Evolutionary conservation across 2,888 invertebrate genomes (phyloP).

Genomic region (Tinea semifulvella): DNA sequence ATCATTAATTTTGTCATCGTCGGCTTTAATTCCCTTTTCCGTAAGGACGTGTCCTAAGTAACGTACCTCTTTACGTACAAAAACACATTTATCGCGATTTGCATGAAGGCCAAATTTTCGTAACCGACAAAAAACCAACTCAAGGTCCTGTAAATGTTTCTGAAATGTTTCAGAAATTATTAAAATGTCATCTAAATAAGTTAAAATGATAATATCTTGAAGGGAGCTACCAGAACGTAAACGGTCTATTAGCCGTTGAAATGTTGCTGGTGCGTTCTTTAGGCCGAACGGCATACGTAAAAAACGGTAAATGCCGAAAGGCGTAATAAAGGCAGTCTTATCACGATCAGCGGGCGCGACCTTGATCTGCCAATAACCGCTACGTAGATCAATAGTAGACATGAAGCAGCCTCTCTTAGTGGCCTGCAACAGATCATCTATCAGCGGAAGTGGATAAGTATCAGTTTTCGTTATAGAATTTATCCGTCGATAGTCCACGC

Average conservation of each 20-base stretch:
- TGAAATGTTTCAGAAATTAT: no score
- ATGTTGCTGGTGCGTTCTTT: conserved; percentile 24
- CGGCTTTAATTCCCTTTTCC: no score
- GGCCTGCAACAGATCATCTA: conserved; percentile 29
- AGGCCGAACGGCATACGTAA: conserved; percentile 27
- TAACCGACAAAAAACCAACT: conserved; percentile 16
- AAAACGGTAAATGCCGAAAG: conserved; percentile 25
- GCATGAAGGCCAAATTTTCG: conserved; percentile 17
- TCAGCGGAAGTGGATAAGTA: no score
- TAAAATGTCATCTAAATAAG: no score
- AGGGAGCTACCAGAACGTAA: conserved; percentile 18
- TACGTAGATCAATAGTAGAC: conserved; percentile 28
- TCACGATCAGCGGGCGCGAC: conserved; percentile 21
- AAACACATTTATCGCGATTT: conserved; percentile 17
- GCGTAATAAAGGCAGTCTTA: no score
- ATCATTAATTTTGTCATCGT: no score
- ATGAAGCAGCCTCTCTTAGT: conserved; percentile 23
- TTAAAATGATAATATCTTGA: no score
- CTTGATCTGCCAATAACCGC: conserved; percentile 32
- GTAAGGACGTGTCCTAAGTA: conserved; percentile 17
- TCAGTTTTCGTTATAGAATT: no score
- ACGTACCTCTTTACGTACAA: conserved; percentile 10
- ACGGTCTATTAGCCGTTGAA: conserved; percentile 25
- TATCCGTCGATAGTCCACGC: conserved; percentile 27
- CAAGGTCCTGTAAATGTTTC: conserved; percentile 20